These are phyloP conservation scores for Trididemnum miniatum DNA, from an alignment of 23 tunicate genomes.

Conservation along the genomic window DNA sequence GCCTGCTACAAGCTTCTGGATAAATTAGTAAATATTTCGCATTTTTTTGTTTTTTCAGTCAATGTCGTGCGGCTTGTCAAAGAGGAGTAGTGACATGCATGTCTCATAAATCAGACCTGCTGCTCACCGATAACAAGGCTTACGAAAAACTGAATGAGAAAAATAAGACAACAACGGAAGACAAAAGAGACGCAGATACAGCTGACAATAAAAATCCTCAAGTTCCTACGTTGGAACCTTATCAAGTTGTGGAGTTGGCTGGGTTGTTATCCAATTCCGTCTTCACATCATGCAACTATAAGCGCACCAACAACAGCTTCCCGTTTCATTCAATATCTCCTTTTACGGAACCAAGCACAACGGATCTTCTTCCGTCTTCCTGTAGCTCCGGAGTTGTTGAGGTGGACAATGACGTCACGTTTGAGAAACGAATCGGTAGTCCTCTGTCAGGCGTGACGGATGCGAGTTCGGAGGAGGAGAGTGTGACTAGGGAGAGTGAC, in stretches of 20 bases:
- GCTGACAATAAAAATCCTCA: not conserved
- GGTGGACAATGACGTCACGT: no score
- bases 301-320: not conserved
- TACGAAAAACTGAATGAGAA: not conserved
- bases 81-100: not conserved
- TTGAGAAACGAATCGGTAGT: no score
- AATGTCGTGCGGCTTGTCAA: not conserved
- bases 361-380: no score
- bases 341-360: no score
- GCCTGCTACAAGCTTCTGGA: no score
- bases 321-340: no score
- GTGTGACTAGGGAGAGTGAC: not conserved
- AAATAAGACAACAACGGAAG: not conserved
- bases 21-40: not conserved
- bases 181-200: not conserved
- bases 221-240: not conserved
- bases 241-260: not conserved
- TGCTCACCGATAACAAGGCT: constrained; percentile 35
- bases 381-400: no score
- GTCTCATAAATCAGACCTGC: not conserved
- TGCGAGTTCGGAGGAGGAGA: not conserved
- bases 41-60: not conserved
- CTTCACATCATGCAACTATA: constrained; percentile 35
- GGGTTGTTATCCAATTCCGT: not conserved
- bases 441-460: no score